Percentiles rank a stretch among this genome's conserved stretches.
Evolutionary conservation across 2,888 invertebrate genomes (phyloP).

Genomic region (Heliconius hortense): DNA sequence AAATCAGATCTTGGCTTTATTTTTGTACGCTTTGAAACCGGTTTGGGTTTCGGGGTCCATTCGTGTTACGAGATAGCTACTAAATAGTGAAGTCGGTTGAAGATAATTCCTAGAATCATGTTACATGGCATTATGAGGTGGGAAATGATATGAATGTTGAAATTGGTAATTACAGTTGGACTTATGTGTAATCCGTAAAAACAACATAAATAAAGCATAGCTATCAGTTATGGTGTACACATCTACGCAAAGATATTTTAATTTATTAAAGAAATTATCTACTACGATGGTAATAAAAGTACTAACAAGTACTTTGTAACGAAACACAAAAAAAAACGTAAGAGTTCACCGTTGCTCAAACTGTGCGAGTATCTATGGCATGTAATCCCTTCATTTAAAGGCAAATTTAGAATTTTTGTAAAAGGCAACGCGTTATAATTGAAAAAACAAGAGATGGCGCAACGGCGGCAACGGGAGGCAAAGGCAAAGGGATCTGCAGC

Average conservation of each 20-base stretch:
- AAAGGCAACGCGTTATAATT: constrained; percentile 49
- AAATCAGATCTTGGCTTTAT: constrained; percentile 46
- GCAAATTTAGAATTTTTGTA: constrained; percentile 23
- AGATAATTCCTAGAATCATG: constrained; percentile 71
- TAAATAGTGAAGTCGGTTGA: constrained; percentile 57
- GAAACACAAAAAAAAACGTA: not conserved
- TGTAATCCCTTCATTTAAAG: constrained; percentile 15
- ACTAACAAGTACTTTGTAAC: constrained; percentile 16
- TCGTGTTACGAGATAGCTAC: constrained; percentile 63
- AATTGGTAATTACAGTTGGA: constrained; percentile 63
- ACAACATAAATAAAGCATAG: not conserved
- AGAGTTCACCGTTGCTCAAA: constrained; percentile 10
- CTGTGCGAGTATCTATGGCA: constrained; percentile 14
- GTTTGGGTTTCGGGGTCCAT: constrained; percentile 52
- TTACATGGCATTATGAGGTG: constrained; percentile 57
- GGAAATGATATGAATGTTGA: constrained; percentile 60
- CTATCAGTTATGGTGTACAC: not conserved
- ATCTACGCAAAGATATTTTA: not conserved
- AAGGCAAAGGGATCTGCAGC: constrained; percentile 73
- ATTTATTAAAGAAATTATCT: constrained; percentile 12
- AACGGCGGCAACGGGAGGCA: constrained; percentile 58
- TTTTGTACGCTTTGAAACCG: constrained; percentile 47
- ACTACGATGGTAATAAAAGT: not conserved
- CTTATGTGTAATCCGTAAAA: not conserved
- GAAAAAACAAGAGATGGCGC: constrained; percentile 66